These are phyloP conservation scores for Scaptomyza tumidula DNA, from an alignment of 2,888 invertebrate genomes.

Conservation along the genomic window DNA sequence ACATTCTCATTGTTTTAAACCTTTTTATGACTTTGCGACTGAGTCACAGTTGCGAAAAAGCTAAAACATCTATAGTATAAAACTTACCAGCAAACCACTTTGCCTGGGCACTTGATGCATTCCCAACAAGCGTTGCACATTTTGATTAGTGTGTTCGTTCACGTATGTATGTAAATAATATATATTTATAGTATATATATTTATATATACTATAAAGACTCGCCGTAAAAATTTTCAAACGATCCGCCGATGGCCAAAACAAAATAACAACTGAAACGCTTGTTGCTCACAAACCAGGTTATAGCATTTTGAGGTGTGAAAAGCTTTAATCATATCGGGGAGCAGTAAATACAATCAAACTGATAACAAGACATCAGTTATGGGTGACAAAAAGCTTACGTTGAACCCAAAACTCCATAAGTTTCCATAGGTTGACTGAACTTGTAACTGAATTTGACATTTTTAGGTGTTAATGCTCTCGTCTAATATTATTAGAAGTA, in stretches of 20 bases:
- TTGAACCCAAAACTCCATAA: neutral
- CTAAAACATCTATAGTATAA: neutral
- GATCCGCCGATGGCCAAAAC: conserved; percentile 46
- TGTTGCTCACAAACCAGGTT: conserved; percentile 31
- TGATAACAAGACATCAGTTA: conserved; percentile 58
- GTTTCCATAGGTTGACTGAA: neutral
- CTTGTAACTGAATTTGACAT: conserved; percentile 1
- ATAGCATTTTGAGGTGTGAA: conserved; percentile 41
- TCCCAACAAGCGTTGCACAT: conserved; percentile 82
- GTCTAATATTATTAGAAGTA: neutral
- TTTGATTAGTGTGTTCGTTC: conserved; percentile 39
- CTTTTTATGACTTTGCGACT: conserved; percentile 2
- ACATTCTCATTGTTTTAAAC: conserved; percentile 12
- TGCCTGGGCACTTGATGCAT: conserved; percentile 81
- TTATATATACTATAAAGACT: conserved; percentile 16
- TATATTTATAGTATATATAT: conserved; percentile 12
- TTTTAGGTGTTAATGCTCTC: neutral
- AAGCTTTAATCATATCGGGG: conserved; percentile 71
- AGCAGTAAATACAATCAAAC: conserved; percentile 33
- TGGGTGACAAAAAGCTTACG: conserved; percentile 18
- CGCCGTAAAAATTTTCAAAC: conserved; percentile 1
- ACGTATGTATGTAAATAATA: conserved; percentile 3
- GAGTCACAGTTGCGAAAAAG: conserved; percentile 23
- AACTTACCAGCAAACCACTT: conserved; percentile 82
- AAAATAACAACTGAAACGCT: conserved; percentile 61